Percentiles rank a stretch among this genome's conserved stretches.
Evolutionary conservation across 2,888 invertebrate species (phyloP).

Genomic region (Tupiocoris notatus): DNA sequence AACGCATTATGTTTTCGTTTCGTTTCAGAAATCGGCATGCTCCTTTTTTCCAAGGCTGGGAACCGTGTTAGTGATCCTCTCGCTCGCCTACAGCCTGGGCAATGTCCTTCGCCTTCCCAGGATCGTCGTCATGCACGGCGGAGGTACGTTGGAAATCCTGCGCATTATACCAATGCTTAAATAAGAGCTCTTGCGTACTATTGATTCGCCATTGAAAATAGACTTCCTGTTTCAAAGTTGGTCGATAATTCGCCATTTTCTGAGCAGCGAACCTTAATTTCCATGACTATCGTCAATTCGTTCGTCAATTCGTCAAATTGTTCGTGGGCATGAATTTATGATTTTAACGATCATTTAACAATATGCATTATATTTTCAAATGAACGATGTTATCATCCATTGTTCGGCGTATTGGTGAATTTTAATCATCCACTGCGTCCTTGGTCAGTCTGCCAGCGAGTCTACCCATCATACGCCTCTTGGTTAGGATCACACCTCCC

Average conservation of each 20-base stretch:
- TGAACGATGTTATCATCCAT: neutral
- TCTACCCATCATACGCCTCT: neutral
- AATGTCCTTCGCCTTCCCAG: slow-evolving; percentile 63
- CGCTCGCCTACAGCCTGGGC: slow-evolving; percentile 60
- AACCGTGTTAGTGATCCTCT: slow-evolving; percentile 58
- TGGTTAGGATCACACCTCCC: neutral
- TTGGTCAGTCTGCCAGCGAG: neutral
- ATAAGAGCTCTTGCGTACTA: no score
- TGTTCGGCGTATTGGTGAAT: neutral
- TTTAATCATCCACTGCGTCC: neutral
- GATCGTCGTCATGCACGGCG: slow-evolving; percentile 61
- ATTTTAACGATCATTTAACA: no score
- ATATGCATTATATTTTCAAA: no score
- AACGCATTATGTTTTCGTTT: slow-evolving; percentile 43
- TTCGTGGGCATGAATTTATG: no score
- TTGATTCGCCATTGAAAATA: no score
- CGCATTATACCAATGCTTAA: no score
- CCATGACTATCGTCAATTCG: no score
- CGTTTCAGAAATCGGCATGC: slow-evolving; percentile 50
- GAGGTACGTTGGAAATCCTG: slow-evolving; percentile 53
- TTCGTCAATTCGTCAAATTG: no score
- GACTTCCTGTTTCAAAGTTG: no score
- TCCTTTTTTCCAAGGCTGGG: slow-evolving; percentile 54
- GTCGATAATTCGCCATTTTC: no score
- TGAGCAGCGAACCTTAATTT: no score